Percentiles rank a stretch among this genome's conserved stretches.
phyloP scores from a whole-genome alignment of 2,113 vertebrate species.

The Platysternon megacephalum region DNA sequence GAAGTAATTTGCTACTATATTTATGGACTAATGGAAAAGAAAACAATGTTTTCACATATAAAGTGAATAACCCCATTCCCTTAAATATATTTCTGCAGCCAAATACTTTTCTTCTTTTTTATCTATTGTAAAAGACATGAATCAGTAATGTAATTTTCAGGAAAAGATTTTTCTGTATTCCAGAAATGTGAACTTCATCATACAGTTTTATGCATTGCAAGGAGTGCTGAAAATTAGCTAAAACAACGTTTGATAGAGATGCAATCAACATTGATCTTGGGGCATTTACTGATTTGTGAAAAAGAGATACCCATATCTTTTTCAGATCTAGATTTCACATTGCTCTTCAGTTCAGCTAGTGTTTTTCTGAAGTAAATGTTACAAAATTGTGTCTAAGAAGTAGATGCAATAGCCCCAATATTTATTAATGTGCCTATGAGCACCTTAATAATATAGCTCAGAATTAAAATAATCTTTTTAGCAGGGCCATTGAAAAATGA shows the following conservation, averaged over 20 bases:
- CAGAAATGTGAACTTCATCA: conserved; percentile 16
- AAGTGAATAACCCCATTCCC: conserved; percentile 33
- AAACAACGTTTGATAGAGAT: neutral
- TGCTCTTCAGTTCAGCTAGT: neutral
- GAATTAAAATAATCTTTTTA: conserved; percentile 53
- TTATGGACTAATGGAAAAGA: conserved; percentile 54
- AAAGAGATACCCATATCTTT: neutral
- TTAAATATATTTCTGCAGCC: conserved; percentile 24
- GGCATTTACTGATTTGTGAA: neutral
- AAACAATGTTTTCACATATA: conserved; percentile 43
- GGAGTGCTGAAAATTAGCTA: conserved; percentile 20
- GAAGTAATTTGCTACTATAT: conserved; percentile 45
- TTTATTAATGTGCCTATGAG: conserved; percentile 60
- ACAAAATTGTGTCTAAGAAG: neutral
- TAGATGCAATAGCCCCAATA: conserved; percentile 18
- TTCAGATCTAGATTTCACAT: neutral
- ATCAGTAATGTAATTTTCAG: conserved; percentile 46
- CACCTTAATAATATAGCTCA: conserved; percentile 45
- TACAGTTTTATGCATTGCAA: neutral
- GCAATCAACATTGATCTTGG: neutral
- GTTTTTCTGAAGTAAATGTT: conserved; percentile 37
- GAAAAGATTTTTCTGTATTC: neutral
- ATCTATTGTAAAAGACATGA: conserved; percentile 14
- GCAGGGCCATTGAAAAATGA: conserved; percentile 59
- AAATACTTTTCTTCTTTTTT: conserved; percentile 6